Conservation (phyloP, 1,140 invertebrate species). For the Geopemphigus sp. region DNA sequence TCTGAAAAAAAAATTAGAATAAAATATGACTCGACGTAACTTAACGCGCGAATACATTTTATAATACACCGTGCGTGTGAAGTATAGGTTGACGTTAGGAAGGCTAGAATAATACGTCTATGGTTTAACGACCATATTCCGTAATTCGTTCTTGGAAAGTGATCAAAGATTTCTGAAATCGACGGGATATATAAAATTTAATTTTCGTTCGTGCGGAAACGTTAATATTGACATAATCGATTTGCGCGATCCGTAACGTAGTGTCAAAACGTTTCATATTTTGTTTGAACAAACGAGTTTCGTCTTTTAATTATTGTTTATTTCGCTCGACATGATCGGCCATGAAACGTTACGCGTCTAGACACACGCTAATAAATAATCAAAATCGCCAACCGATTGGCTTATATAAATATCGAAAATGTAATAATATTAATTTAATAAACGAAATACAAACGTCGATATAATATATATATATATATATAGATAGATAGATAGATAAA, state of each 20-base stretch:
- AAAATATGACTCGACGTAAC: too few relatives aligned
- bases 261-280: not conserved
- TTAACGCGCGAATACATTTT: too few relatives aligned
- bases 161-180: conserved; percentile 13
- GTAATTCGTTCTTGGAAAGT: not conserved
- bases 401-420: not conserved
- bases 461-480: too few relatives aligned
- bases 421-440: not conserved
- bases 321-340: not conserved
- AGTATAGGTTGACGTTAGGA: too few relatives aligned
- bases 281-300: not conserved
- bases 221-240: not conserved
- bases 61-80: too few relatives aligned
- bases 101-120: too few relatives aligned
- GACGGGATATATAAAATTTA: not conserved
- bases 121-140: too few relatives aligned
- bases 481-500: too few relatives aligned
- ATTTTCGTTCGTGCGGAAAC: not conserved
- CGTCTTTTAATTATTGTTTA: not conserved
- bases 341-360: not conserved
- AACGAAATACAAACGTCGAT: too few relatives aligned
- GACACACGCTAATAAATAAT: not conserved
- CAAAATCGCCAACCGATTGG: not conserved
- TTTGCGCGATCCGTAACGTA: not conserved
- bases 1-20: too few relatives aligned